Percentiles rank a stretch among this genome's conserved stretches.
Conservation (phyloP, 2,888 invertebrate genomes). For the Philhelius pedissequus region DNA sequence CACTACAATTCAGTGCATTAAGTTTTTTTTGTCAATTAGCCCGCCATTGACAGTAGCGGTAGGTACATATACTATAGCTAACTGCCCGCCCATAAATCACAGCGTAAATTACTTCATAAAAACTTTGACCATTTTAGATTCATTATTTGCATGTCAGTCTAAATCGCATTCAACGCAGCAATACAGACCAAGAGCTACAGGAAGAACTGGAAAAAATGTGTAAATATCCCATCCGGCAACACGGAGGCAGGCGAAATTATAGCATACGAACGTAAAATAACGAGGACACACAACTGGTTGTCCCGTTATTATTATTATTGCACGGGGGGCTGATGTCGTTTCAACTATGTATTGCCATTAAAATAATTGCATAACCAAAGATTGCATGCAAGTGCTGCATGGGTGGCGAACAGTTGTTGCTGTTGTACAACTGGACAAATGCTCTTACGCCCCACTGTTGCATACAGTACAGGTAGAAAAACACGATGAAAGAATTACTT, state of each 20-base stretch:
- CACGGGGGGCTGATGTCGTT: constrained; percentile 35
- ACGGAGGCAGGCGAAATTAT: too few species aligned
- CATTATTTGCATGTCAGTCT: constrained; percentile 55
- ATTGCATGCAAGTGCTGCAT: constrained; percentile 29
- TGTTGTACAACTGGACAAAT: neutral
- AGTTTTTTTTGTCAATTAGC: too few species aligned
- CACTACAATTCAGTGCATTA: too few species aligned
- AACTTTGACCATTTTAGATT: constrained; percentile 65
- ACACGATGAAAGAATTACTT: neutral
- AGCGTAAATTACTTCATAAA: constrained; percentile 72
- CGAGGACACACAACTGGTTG: constrained; percentile 53
- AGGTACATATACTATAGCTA: too few species aligned
- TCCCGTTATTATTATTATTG: neutral
- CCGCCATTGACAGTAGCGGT: too few species aligned
- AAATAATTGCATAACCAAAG: constrained; percentile 59
- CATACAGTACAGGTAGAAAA: neutral
- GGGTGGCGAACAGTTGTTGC: neutral
- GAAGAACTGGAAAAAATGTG: neutral
- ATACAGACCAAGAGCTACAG: neutral
- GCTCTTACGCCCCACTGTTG: neutral
- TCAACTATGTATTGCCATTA: constrained; percentile 49
- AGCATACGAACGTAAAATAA: constrained; percentile 56
- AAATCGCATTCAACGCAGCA: constrained; percentile 56
- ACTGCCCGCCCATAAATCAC: constrained; percentile 71
- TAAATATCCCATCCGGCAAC: constrained; percentile 57